A percentile compares a stretch with the other conserved stretches of the same genome.
These are phyloP conservation scores for Tetramorium parvispinum DNA, from an alignment of 1,140 invertebrate genomes.

Conservation along the genomic window DNA sequence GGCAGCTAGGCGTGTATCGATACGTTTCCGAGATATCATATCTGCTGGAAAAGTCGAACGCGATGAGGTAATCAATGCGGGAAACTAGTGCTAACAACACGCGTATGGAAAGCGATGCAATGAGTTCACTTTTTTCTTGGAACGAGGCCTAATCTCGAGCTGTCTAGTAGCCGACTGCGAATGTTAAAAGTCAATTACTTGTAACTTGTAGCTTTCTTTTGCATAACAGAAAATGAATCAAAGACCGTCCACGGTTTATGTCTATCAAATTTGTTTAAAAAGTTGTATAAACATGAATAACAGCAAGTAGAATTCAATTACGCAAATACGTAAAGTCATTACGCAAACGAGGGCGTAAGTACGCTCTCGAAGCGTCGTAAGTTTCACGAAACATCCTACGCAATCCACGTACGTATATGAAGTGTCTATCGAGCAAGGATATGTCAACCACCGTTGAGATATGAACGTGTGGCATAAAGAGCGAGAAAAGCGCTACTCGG, in stretches of 20 bases:
- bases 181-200: neutral
- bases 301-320: neutral
- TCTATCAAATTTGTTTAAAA: neutral
- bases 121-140: neutral
- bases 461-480: neutral
- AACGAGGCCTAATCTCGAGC: neutral
- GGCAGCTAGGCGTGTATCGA: constrained; percentile 47
- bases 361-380: neutral
- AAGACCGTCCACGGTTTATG: neutral
- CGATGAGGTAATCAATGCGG: constrained; percentile 34
- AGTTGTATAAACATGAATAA: neutral
- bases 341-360: neutral
- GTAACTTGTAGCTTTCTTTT: neutral
- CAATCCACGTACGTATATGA: neutral
- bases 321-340: neutral
- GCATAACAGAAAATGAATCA: neutral
- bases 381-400: constrained; percentile 23
- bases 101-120: neutral
- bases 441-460: constrained; percentile 13
- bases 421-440: constrained; percentile 12
- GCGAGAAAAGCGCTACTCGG: neutral
- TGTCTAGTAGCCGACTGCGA: neutral
- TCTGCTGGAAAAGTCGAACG: constrained; percentile 40
- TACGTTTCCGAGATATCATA: constrained; percentile 40
- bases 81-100: neutral